Evolutionary conservation across 1,140 invertebrate genomes (phyloP).

Genomic region (Archivesica marissinica): DNA sequence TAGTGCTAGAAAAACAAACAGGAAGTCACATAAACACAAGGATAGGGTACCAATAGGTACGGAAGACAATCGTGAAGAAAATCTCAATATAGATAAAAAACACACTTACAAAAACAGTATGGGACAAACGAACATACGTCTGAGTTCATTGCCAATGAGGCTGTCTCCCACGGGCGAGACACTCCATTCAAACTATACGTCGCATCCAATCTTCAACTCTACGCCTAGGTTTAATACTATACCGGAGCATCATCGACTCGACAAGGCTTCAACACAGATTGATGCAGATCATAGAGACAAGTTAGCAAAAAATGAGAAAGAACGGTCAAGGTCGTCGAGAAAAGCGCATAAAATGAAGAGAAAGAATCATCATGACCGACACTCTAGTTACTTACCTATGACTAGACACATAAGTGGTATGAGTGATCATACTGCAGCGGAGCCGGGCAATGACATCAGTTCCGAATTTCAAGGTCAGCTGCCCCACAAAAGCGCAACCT

Average conservation of each 20-base stretch:
- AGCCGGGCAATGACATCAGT: conserved; percentile 74
- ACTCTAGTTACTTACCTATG: conserved; percentile 40
- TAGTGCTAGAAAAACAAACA: conserved; percentile 45
- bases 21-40: conserved; percentile 59
- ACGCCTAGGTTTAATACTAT: conserved; percentile 63
- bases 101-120: conserved; percentile 56
- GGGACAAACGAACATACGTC: conserved; percentile 45
- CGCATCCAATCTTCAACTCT: conserved; percentile 67
- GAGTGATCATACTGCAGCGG: conserved; percentile 1
- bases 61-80: conserved; percentile 41
- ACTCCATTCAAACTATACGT: conserved; percentile 54
- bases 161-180: conserved; percentile 33
- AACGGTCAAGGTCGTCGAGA: conserved; percentile 41
- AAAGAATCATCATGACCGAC: conserved; percentile 63
- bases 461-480: conserved; percentile 78
- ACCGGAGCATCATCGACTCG: not conserved
- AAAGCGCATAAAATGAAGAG: conserved; percentile 66
- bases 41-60: conserved; percentile 33
- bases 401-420: conserved; percentile 43
- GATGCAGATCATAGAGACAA: not conserved
- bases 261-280: not conserved
- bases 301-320: conserved; percentile 26
- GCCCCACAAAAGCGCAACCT: conserved; percentile 75
- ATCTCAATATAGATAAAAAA: conserved; percentile 54
- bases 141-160: conserved; percentile 42